Base-by-base conservation (phyloP, 2,888 invertebrate species). In the Mythimna pallens region DNA sequence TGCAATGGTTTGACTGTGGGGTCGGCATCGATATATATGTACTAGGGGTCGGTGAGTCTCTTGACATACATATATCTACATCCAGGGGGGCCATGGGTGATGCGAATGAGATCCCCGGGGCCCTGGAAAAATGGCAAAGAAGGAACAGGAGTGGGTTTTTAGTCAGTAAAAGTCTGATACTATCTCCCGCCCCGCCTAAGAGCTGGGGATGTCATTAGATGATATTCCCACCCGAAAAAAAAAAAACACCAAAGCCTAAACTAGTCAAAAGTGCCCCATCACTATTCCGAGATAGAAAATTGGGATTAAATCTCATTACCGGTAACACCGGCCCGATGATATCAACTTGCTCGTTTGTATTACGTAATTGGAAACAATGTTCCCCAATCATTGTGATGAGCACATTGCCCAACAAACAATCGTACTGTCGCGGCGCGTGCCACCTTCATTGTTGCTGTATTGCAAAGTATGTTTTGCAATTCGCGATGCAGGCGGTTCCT, bases 341-440 rank as follows among this genome's bases (percentile, higher is more conserved):
- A 65, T 65, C 59, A 76, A 20, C n/a, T 66, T 30, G 12, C 68
- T 63, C 47, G 58, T 65, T 69, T 30, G 67, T 68, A 69, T 81
- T 70, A 63, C 67, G 75, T 68, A 81, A 83, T 70, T 65, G 65
- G 9, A 83, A 83, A 81, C 81, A 81, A 81, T 81, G 83, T 50
- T 57, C 61, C 36, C 57, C 70, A 75, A 68, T 81, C 80, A 80
- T 83, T 80, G 80, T 83, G 80, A 83, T 79, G 83, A 63, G 65
- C 70, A 65, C 66, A 79, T 79, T 79, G 80, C 30, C 80, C 58
- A 70, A 83, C 80, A 68, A 81, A 81, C 81, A 81, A 81, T 83
- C 47, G 50, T 25, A 47, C 6, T 82, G 40, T 65, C 68, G 34
- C 43, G 57, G 79, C 83, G 79, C 80, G 82, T 68, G 70, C 67